Evolutionary conservation across 35 echinoderm and acorn worm species (phyloP), one percentile per base, ranked within the genome.

Genomic region (Anneissia japonica): DNA sequence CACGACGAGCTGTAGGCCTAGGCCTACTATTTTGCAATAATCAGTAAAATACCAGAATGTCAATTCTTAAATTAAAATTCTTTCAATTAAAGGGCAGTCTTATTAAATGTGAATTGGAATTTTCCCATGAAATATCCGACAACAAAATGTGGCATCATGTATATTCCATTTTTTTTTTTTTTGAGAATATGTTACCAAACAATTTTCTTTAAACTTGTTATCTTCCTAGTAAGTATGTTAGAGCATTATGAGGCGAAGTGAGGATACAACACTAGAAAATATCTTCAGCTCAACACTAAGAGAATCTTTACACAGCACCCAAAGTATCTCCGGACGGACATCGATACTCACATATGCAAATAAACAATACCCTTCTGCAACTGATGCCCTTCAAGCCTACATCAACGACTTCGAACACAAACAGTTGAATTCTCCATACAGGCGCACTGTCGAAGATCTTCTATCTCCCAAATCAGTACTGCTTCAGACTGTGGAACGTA

Each of bases 331-430:
- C 4, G 90, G 90, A 0, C 78, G 90, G 0, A n/a, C 90, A 32
- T 87, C 84, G 0, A 36, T 87, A 46, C 74, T 91, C 72, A 91
- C 90, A 9, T 91, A 91, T 46, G 40, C 36, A 35, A 88, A 85
- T 30, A 93, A 28, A 34, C 91, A 89, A 38, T 93, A 93, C 39
- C 86, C 86, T 0, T 89, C 91, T 12, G 91, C 91, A 0, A 46
- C 91, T 30, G 86, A 87, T 37, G 91, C 91, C 0, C 91, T 93
- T 0, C 29, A 75, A 7, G 91, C 87, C 29, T 93, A 93, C 76
- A 93, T 93, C 41, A 38, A 10, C 30, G 83, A 93, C 46, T 93
- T 85, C 45, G 91, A 93, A 29, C 80, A 73, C 33, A 36, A 55
- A 4, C 82, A 89, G 30, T 51, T 75, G 29, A 64, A n/a, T 32